These are phyloP conservation scores for Oryzias curvinotus DNA, from an alignment of 2,113 vertebrate species.

Conservation along the genomic window DNA sequence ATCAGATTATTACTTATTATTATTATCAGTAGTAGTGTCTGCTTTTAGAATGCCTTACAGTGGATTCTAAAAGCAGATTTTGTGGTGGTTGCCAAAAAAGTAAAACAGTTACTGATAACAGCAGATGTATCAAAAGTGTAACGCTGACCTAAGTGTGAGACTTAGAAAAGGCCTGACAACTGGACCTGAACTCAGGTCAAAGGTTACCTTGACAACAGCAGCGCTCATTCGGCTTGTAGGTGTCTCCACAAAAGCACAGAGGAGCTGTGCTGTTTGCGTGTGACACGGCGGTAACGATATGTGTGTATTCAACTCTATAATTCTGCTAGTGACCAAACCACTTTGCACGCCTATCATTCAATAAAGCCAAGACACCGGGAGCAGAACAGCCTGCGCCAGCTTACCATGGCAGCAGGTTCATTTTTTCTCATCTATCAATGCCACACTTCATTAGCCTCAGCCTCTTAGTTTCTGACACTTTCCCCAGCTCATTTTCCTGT, in stretches of 20 bases:
- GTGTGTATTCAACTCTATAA: conserved; percentile 41
- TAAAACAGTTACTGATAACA: too few species aligned
- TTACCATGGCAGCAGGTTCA: conserved; percentile 49
- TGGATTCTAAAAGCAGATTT: too few species aligned
- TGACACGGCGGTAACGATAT: conserved; percentile 7
- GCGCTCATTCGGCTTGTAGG: conserved; percentile 52
- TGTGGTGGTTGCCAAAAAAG: too few species aligned
- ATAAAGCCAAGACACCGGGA: conserved; percentile 23
- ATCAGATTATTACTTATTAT: too few species aligned
- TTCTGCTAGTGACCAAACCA: conserved; percentile 50
- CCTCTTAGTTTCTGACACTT: conserved; percentile 26
- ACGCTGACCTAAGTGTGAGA: too few species aligned
- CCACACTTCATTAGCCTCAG: conserved; percentile 50
- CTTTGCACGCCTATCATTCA: conserved; percentile 51
- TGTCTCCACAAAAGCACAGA: conserved; percentile 24
- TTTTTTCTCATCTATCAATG: conserved; percentile 44
- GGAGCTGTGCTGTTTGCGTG: conserved; percentile 15
- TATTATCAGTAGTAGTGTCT: too few species aligned
- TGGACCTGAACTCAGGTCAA: conserved; percentile 34
- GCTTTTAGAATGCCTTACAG: too few species aligned
- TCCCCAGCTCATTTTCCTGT: conserved; percentile 10
- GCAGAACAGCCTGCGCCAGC: conserved; percentile 19
- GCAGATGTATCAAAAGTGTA: too few species aligned
- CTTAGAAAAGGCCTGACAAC: background rate
- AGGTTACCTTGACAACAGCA: conserved; percentile 44